Evolutionary conservation across 1,140 invertebrate genomes (phyloP), one percentile per base, ranked within the genome.

Genomic region (Elymnias hypermnestra): DNA sequence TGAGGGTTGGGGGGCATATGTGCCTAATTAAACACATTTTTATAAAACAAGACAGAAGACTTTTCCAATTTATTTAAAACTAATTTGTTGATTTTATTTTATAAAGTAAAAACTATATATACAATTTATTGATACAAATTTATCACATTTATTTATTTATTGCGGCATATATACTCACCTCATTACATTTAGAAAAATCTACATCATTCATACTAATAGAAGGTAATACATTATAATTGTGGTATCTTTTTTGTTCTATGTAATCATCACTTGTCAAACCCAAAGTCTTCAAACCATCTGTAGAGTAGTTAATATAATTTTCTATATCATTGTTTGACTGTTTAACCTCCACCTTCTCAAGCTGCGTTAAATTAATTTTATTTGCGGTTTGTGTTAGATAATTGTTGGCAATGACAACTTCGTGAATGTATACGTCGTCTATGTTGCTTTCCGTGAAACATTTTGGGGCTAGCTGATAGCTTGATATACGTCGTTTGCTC

Each of bases 261-360:
- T 84, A 84, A 49, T 84, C 81, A 66, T 84, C 81, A 54, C 44
- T 59, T 6, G 68, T 84, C n/a, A 74, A 42, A n/a, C 53, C 55
- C 26, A 83, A 49, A 8, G 57, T 45, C 52, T 68, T 76, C 19
- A 72, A 44, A 15, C 65, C 43, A 50, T 68, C 56, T 17, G 46
- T 45, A 25, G 49, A 52, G 10, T 57, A 49, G 39, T 50, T 49
- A 9, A 31, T 36, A 37, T 61, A 47, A 49, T 57, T 49, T 44
- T 48, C 45, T 47, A 57, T 43, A 22, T 50, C 45, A 28, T 50
- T 53, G 40, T 47, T n/a, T n/a, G n/a, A n/a, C n/a, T n/a, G n/a
- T n/a, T n/a, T n/a, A n/a, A n/a, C n/a, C n/a, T n/a, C n/a, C n/a
- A n/a, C n/a, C n/a, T n/a, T n/a, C n/a, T n/a, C n/a, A n/a, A n/a